phyloP scores from a whole-genome alignment of 2,797 vertebrate genomes.

The Periophthalmus magnuspinnatus region DNA sequence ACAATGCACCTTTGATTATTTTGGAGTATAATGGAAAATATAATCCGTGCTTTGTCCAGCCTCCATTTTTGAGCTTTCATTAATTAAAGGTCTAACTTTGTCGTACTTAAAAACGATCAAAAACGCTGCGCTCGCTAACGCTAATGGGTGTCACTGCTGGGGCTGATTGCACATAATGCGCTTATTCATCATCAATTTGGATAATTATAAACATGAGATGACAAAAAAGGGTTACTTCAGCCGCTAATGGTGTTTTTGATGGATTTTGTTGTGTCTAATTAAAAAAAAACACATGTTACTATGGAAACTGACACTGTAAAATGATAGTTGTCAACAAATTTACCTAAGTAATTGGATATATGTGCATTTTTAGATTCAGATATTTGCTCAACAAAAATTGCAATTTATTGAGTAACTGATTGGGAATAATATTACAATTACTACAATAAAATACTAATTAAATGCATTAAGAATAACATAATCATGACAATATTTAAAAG shows the following conservation, averaged over 20 bases:
- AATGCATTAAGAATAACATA: no score
- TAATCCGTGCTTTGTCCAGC: slow-evolving; percentile 26
- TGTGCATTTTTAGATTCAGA: no score
- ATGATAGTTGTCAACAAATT: not conserved
- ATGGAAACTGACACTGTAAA: not conserved
- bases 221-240: slow-evolving; percentile 6
- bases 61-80: slow-evolving; percentile 17
- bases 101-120: slow-evolving; percentile 12
- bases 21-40: slow-evolving; percentile 9
- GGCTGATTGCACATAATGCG: slow-evolving; percentile 23
- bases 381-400: no score
- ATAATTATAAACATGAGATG: slow-evolving; percentile 23
- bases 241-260: slow-evolving; percentile 8
- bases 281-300: not conserved
- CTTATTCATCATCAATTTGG: slow-evolving; percentile 35
- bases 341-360: no score
- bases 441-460: no score
- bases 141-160: slow-evolving; percentile 26
- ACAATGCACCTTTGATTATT: not conserved
- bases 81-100: not conserved
- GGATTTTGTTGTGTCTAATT: not conserved
- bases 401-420: no score
- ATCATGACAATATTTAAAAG: no score
- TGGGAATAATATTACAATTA: no score
- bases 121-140: slow-evolving; percentile 26